A percentile compares a stretch with the other conserved stretches of the same genome.
These are phyloP conservation scores for Epirrita christyi DNA, from an alignment of 2,888 invertebrate genomes.

Conservation along the genomic window DNA sequence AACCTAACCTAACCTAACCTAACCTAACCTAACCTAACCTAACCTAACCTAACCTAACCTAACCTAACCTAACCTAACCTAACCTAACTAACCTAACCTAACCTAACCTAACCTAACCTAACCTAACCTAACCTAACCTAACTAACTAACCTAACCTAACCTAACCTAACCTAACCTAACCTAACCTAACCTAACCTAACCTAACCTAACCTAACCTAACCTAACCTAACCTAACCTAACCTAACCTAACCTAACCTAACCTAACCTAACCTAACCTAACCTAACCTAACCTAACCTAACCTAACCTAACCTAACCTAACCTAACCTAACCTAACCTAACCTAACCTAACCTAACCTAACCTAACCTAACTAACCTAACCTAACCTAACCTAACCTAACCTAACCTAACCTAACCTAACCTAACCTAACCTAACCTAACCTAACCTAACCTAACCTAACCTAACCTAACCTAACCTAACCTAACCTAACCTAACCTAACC, in stretches of 20 bases:
- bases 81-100: constrained; percentile 7
- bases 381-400: constrained; percentile 26
- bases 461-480: constrained; percentile 30
- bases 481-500: constrained; percentile 30
- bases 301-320: constrained; percentile 7
- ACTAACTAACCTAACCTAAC: constrained; percentile 3
- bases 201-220: constrained; percentile 7
- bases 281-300: constrained; percentile 7
- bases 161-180: constrained; percentile 7
- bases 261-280: constrained; percentile 7
- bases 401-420: constrained; percentile 32
- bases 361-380: constrained; percentile 14
- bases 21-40: constrained; percentile 7
- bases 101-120: constrained; percentile 7
- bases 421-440: constrained; percentile 27
- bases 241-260: constrained; percentile 7
- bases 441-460: constrained; percentile 30
- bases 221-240: constrained; percentile 7
- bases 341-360: constrained; percentile 8
- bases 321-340: constrained; percentile 7
- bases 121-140: constrained; percentile 6
- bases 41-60: constrained; percentile 7
- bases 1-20: constrained; percentile 7
- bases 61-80: constrained; percentile 7
- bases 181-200: constrained; percentile 7